These are phyloP conservation scores for Ophiothrix spiculata DNA, from an alignment of 35 echinoderm and acorn worm genomes.

Conservation along the genomic window DNA sequence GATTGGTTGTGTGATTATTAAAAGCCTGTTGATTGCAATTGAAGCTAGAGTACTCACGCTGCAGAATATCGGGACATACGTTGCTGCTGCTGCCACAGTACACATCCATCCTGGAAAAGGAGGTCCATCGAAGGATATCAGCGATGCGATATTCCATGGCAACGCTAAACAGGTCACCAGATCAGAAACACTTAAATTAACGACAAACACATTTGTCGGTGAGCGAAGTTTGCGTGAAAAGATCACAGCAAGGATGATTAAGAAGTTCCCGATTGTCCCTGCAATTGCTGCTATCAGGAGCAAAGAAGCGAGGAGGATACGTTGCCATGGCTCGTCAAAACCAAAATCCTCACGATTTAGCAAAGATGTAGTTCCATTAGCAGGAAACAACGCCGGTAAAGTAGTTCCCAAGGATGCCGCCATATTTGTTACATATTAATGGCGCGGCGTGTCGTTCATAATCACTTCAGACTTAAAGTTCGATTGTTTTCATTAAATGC, in stretches of 20 bases:
- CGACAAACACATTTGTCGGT: slow-evolving; percentile 58
- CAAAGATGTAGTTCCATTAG: too few species aligned
- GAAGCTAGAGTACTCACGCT: slow-evolving; percentile 16
- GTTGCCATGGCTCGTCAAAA: too few species aligned
- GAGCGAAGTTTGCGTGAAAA: slow-evolving; percentile 43
- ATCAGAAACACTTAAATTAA: slow-evolving; percentile 57
- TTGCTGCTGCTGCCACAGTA: not conserved
- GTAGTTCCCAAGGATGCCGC: too few species aligned
- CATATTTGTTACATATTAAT: too few species aligned
- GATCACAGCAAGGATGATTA: slow-evolving; percentile 60
- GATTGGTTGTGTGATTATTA: not conserved
- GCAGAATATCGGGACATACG: not conserved
- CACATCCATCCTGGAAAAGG: slow-evolving; percentile 1
- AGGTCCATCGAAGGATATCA: too few species aligned
- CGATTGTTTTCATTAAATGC: too few species aligned
- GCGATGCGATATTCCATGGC: slow-evolving; percentile 22
- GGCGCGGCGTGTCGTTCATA: too few species aligned
- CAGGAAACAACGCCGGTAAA: too few species aligned
- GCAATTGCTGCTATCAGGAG: too few species aligned
- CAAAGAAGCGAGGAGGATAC: too few species aligned
- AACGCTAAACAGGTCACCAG: slow-evolving; percentile 28
- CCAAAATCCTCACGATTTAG: too few species aligned
- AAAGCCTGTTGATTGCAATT: not conserved
- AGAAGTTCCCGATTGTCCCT: slow-evolving; percentile 53
- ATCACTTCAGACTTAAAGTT: too few species aligned